Evolutionary conservation across 2,888 invertebrate species (phyloP), one percentile per base, ranked within the genome.

Genomic region (Gastrophysa polygoni): DNA sequence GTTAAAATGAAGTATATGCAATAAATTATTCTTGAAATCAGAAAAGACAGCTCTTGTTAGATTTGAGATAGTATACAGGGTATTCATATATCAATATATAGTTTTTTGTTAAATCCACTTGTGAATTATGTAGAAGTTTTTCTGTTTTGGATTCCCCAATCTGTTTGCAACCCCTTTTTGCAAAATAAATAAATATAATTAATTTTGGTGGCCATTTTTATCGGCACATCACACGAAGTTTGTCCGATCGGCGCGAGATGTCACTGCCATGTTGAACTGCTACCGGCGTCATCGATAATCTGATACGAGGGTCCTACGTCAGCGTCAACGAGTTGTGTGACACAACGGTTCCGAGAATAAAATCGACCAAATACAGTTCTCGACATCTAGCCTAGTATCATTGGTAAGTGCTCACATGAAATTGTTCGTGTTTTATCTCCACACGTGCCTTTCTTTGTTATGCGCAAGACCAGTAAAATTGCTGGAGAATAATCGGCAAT

Each of bases 351-450:
- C 76, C 73, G 74, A 76, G 76, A 75, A 77, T 74, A 71, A 76
- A 77, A 78, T 78, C 78, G 78, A 77, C 75, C 77, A 75, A 74
- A 73, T 74, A 75, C 72, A 76, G 77, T 78, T 77, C 77, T 77
- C 77, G 77, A 77, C 78, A 74, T 68, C 71, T n/a, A n/a, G 69
- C 65, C 68, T 69, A 60, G 67, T 61, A 71, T 73, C 72, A 73
- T 75, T 71, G 77, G 77, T 78, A 77, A 78, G 77, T 78, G 74
- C 76, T 74, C 74, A 72, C 74, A 75, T 75, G 74, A 72, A 75
- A 72, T 74, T 71, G 71, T 73, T 67, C 64, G 64, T 63, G 67
- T 38, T 62, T 67, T 74, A 72, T 74, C 73, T 69, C 70, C 59
- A 60, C 75, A 75, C 74, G 74, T 75, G 76, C 73, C 73, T 71